Base-by-base conservation (phyloP, 2,797 vertebrate species). In the Gadopsis bispinosus region DNA sequence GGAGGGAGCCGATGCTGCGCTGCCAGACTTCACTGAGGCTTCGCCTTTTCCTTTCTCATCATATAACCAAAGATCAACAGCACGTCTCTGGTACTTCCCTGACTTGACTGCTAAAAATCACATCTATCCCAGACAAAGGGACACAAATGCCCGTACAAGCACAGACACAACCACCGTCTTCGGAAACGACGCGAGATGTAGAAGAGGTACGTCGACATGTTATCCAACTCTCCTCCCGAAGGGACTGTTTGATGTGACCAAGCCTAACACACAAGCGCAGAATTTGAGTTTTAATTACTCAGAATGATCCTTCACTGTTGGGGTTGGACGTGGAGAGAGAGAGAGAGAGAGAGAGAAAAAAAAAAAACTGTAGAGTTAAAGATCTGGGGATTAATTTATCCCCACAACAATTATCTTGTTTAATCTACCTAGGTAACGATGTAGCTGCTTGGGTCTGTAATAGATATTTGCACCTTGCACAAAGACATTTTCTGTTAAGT, bases 11-110 rank as follows among this genome's bases (percentile, higher is more conserved):
- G 51, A 1, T 22, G 62, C 20, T 53, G 48, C 4, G 16, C 63
- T 43, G 43, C 48, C 37, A 71, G 69, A 70, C 74, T 67, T 77
- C 41, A 75, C 9, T 50, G 53, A 70, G 69, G 59, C 22, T 79
- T 59, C 75, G 83, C 67, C 56, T 22, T 89, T 83, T 79, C 76
- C 79, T 85, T 76, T 66, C 77, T 79, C 59, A 82, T 75, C 78
- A 62, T 58, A 43, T 68, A 83, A 80, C 55, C 51, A 47, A 70
- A 84, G 71, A 87, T 84, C 84, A 72, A 66, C 84, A n/a, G 54
- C 62, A 41, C 1, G 59, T 37, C 53, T 63, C 0, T 3, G 70
- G 71, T n/a, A 31, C 69, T 74, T 81, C 59, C 73, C 79, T 75
- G 61, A 86, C 71, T 73, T 35, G 73, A 80, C 77, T 79, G 48